Base-by-base conservation (phyloP, 2,797 vertebrate genomes). In the Eleutherodactylus coqui region DNA sequence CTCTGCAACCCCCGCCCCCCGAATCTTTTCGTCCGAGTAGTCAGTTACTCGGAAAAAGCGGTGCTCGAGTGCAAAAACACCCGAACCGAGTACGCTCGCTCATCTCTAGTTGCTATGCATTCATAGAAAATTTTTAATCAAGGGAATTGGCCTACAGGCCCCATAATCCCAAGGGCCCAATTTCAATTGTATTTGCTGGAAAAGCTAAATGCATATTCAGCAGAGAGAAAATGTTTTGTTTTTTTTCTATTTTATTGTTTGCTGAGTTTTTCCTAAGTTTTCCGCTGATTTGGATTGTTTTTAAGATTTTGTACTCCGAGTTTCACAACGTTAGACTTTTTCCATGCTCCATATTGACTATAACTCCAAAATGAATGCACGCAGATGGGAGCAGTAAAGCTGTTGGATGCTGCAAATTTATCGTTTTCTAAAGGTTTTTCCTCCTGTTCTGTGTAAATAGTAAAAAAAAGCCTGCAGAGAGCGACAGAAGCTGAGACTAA, bases 361-460 rank as follows among this genome's bases (percentile, higher is more conserved):
- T 79, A 87, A 79, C 81, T 79, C 41, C 64, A 79, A 83, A 79
- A 79, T 87, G 53, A 84, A 87, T 84, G 41, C 24, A 43, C 41
- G 21, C 81, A 60, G 43, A 79, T 73, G 81, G 86, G 86, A 83
- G 73, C 43, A 29, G 75, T 87, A 87, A 87, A 87, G 29, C 75
- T 84, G 86, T 60, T 83, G 67, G 58, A 64, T 29, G 21, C 41
- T 41, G 75, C 24, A 49, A 78, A 87, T 87, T 79, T 87, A 83
- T 87, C 24, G 75, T 75, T 87, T 79, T 60, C 53, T 49, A 83
- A 87, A 87, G 81, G 64, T 79, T 87, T 73, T 78, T 83, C 29
- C 62, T 78, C 45, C 70, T 27, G 80, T 67, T 67, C 45, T 64
- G 45, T 75, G 79, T 79, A 85, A 83, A 83, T 69, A 78, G 75